Conservation (phyloP, 2,797 vertebrate species). For the Carcharodon carcharias region DNA sequence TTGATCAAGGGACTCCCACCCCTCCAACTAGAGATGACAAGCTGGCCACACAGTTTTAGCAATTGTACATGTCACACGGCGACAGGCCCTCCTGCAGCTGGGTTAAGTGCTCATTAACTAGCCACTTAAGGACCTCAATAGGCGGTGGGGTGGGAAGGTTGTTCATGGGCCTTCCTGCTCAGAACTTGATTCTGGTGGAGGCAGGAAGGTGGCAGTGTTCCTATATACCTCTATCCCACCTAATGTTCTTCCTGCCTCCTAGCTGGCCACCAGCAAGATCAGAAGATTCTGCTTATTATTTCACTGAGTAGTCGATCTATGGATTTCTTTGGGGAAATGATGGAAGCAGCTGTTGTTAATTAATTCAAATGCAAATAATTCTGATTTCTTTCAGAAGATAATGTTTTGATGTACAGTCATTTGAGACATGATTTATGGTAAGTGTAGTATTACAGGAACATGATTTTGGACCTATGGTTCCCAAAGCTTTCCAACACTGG, state of each 20-base stretch:
- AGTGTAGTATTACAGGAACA: background rate
- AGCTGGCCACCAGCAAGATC: background rate
- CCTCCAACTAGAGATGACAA: too few species aligned
- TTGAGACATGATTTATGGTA: background rate
- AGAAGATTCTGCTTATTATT: background rate
- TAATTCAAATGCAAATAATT: background rate
- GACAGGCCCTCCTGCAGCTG: too few species aligned
- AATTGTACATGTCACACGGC: too few species aligned
- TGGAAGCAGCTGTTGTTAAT: background rate
- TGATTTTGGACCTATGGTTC: background rate
- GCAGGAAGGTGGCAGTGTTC: too few species aligned
- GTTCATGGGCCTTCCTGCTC: too few species aligned
- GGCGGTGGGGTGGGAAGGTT: too few species aligned
- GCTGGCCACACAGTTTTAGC: too few species aligned
- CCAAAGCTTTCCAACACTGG: background rate
- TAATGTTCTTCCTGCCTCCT: background rate
- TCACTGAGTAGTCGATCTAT: background rate
- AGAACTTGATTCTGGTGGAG: too few species aligned
- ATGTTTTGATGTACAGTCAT: background rate
- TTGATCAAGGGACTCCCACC: too few species aligned
- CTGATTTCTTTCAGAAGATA: background rate
- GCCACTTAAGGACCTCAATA: too few species aligned
- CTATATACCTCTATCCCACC: too few species aligned
- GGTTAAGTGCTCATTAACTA: too few species aligned
- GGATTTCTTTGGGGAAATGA: background rate